A percentile compares a stretch with the other conserved stretches of the same genome.
phyloP scores from a whole-genome alignment of 2,797 vertebrate genomes.

The Bucorvus abyssinicus region DNA sequence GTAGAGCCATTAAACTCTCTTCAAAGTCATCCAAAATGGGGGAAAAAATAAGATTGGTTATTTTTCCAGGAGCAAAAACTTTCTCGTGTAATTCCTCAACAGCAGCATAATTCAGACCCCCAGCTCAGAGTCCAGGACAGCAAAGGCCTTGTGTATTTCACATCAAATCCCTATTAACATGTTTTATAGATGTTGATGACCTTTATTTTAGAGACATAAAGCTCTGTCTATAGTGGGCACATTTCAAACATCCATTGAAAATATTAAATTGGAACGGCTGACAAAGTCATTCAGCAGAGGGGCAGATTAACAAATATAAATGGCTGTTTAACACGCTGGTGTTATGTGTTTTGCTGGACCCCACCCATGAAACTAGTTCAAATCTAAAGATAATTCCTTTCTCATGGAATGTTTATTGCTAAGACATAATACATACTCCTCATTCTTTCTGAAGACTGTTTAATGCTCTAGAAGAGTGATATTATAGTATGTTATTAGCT shows the following conservation, averaged over 20 bases:
- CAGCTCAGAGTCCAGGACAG: neutral
- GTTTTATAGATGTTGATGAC: neutral
- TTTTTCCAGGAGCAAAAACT: neutral
- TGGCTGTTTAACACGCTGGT: neutral
- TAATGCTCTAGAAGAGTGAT: neutral
- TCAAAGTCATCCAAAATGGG: neutral
- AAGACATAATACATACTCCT: neutral
- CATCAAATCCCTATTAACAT: neutral
- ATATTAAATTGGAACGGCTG: neutral
- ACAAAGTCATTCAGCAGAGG: neutral
- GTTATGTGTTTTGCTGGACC: neutral
- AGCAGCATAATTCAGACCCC: neutral
- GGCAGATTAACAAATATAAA: neutral
- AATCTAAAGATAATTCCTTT: constrained; percentile 27
- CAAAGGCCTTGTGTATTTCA: neutral
- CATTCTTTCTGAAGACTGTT: constrained; percentile 6
- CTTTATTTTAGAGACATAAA: neutral
- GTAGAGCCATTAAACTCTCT: neutral
- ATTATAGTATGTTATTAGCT: neutral
- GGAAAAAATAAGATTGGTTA: accelerated
- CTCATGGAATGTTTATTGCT: neutral
- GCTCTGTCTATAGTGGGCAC: neutral
- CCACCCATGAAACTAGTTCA: constrained; percentile 10
- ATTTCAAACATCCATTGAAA: neutral
- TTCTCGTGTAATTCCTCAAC: neutral